Base-by-base conservation (phyloP, 1,140 invertebrate species). In the Antheraea pernyi region DNA sequence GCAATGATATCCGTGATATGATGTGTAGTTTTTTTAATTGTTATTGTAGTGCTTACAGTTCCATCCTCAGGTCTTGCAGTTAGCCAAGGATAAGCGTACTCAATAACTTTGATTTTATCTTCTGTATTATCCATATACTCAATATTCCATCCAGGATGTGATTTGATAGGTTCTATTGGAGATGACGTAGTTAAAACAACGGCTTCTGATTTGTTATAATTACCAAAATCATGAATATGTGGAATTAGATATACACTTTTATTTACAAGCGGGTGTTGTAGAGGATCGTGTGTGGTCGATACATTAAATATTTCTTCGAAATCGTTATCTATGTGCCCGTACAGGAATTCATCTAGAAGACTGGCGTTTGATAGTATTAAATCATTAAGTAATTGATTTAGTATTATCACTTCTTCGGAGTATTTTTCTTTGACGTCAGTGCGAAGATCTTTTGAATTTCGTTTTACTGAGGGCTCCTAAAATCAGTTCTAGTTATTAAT, bases 311-410 rank as follows among this genome's bases (percentile, higher is more conserved):
- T 37, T 30, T 67, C 65, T 7, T 59, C 30, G 18, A 67, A 37
- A 36, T 59, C 65, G 42, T 67, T 30, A 3, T 37, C 30, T 36
- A 67, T 13, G 8, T 30, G 53, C 1, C 65, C 65, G 53, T 67
- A 67, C 5, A 67, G 65, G 58, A 67, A 37, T 22, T 67, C 65
- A 36, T 67, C 65, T 16, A 67, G 7, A 8, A 67, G 30, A 11
- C n/a, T 67, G 16, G 19, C 10, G 65, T 67, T 67, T 59, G 48
- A 59, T 37, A 67, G 22, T 13, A 37, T 36, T 10, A 60, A 22
- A 2, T 67, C 53, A 37, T 59, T 36, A 8, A 67, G n/a, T 3
- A 67, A 37, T 67, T 59, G 19, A 16, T 36, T 59, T 19, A 67
- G 18, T 18, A 59, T 59, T 0, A 30, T n/a, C 0, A 59, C 18